A percentile compares a stretch with the other conserved stretches of the same genome.
Conservation (phyloP, 1,140 invertebrate genomes). For the Campoletis sonorensis region DNA sequence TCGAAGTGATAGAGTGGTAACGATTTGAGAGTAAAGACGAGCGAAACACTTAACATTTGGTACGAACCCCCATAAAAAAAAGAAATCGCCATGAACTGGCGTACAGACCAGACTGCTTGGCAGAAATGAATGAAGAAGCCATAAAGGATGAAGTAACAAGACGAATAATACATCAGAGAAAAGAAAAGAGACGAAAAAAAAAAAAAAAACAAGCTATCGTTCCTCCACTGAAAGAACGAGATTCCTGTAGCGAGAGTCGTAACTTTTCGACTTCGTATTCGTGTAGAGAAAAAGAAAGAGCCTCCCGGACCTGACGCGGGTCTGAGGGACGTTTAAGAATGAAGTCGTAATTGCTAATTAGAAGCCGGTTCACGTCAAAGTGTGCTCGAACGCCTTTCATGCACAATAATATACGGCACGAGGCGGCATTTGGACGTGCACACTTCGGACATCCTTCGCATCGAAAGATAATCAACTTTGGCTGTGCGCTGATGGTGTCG, state of each 20-base stretch:
- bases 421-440: slow-evolving; percentile 1
- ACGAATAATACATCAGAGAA: not conserved
- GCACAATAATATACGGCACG: slow-evolving; percentile 31
- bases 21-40: not conserved
- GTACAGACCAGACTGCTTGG: not conserved
- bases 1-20: not conserved
- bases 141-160: slow-evolving; percentile 19
- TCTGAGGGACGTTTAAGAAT: slow-evolving; percentile 11
- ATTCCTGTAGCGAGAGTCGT: slow-evolving; percentile 1
- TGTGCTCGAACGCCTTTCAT: not conserved
- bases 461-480: slow-evolving; percentile 28
- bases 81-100: not conserved
- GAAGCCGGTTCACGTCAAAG: slow-evolving; percentile 30
- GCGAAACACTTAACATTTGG: not conserved
- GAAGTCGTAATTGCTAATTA: slow-evolving; percentile 28
- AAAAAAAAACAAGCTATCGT: not conserved
- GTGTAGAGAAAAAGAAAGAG: slow-evolving; percentile 4
- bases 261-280: not conserved
- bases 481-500: slow-evolving; percentile 34
- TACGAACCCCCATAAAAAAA: not conserved
- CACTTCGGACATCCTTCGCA: slow-evolving; percentile 1
- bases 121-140: slow-evolving; percentile 1
- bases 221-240: not conserved
- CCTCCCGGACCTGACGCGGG: not conserved
- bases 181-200: slow-evolving; percentile 2